phyloP scores from a whole-genome alignment of 1,140 invertebrate genomes.

The Lucilia sericata region DNA sequence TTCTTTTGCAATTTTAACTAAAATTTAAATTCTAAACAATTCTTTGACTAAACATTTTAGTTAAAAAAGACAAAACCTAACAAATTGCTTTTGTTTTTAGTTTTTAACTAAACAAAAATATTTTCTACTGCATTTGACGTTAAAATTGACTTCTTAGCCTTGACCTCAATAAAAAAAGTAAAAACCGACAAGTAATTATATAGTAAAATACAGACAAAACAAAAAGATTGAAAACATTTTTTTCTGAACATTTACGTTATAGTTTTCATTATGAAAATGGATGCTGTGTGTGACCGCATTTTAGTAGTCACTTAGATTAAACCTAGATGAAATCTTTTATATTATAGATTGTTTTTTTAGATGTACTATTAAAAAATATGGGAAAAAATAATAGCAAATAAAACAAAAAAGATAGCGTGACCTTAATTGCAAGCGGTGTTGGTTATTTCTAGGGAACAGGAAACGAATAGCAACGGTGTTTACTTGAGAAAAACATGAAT shows the following conservation, averaged over 20 bases:
- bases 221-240: not conserved
- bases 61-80: no score
- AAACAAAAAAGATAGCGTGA: not conserved
- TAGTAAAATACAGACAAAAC: not conserved
- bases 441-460: no score
- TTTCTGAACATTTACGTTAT: not conserved
- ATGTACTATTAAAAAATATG: not conserved
- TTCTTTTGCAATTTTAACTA: no score
- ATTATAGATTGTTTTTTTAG: not conserved
- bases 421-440: not conserved
- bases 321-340: not conserved
- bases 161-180: not conserved
- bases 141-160: constrained; percentile 34
- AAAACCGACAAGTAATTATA: not conserved
- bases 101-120: not conserved
- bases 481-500: no score
- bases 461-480: no score
- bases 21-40: no score
- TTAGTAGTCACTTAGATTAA: constrained; percentile 15
- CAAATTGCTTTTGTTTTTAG: not conserved
- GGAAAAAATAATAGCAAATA: not conserved
- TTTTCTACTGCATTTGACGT: constrained; percentile 17
- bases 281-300: not conserved
- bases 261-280: not conserved
- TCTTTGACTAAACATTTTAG: no score